A percentile compares a stretch with the other conserved stretches of the same genome.
Conservation (phyloP, 2,797 vertebrate species). For the Helicolenus hilgendorfi region DNA sequence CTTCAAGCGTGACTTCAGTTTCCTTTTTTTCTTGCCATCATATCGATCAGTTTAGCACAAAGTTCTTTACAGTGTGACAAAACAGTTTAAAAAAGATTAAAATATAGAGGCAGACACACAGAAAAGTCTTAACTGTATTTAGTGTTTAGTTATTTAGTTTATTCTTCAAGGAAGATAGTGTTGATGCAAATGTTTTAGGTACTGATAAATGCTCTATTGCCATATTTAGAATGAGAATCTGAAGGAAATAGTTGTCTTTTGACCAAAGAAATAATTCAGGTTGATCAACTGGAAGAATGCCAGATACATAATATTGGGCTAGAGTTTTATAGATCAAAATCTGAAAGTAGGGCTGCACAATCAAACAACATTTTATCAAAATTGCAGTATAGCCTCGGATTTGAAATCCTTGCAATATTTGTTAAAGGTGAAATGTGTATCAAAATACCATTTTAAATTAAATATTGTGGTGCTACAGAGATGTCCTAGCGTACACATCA, state of each 20-base stretch:
- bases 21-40: background rate
- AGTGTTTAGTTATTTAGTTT: no score
- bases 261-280: background rate
- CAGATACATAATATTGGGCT: background rate
- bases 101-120: background rate
- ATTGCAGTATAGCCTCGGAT: no score
- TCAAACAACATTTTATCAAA: no score
- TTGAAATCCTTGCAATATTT: no score
- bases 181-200: background rate
- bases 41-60: background rate
- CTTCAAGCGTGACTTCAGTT: background rate
- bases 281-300: background rate
- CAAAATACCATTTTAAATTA: no score
- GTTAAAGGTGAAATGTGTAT: no score
- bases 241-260: background rate
- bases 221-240: background rate
- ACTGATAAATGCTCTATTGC: background rate
- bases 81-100: no score
- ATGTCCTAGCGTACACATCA: no score
- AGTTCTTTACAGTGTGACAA: background rate
- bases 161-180: background rate
- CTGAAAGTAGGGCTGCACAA: background rate
- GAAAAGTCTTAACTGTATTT: background rate
- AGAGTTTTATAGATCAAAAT: background rate
- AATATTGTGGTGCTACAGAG: no score